Base-by-base conservation (phyloP, 2,797 vertebrate genomes). In the Pseudochromis fuscus region DNA sequence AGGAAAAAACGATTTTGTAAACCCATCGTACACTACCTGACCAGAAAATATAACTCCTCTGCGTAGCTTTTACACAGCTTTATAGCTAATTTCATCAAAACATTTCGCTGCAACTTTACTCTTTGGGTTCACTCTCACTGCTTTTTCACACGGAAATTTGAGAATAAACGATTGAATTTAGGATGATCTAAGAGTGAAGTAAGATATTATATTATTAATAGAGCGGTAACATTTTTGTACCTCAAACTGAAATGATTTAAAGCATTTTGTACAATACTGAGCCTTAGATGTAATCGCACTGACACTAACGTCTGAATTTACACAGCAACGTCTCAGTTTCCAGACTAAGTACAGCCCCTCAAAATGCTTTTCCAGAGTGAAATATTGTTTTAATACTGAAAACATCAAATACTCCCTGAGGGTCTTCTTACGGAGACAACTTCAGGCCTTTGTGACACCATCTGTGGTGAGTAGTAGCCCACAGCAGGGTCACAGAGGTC, bases 401-500 rank as follows among this genome's bases (percentile, higher is more conserved):
- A 71, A 58, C 53, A 65, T 64, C 65, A 61, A 57, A 65, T 65
- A 55, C 60, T 33, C 23, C 24, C 46, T n/a, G 25, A 71, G 42
- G 62, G 66, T 75, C 50, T 48, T 67, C 72, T 56, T 44, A 71
- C 67, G 33, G 67, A 24, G 60, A 56, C 45, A 48, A 75, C 53
- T 59, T 51, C 30, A 53, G 27, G 69, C 58, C 35, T 79, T 62
- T 79, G 57, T 57, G 51, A 62, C 31, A 33, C 59, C 50, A 55
- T 79, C 50, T 67, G 49, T 5, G 1, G 28, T 45, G 63, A 51
- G 58, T 53, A 28, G 46, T 63, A 8, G 76, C 61, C 72, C 24
- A 69, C 56, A 67, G 58, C 51, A 3, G 61, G 81, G 82, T 89
- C 81, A 72, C n/a, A 30, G 48, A 53, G 87, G 83, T 87, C 79